These are phyloP conservation scores for Arizona elegans DNA, from an alignment of 2,113 vertebrate species.

Conservation along the genomic window DNA sequence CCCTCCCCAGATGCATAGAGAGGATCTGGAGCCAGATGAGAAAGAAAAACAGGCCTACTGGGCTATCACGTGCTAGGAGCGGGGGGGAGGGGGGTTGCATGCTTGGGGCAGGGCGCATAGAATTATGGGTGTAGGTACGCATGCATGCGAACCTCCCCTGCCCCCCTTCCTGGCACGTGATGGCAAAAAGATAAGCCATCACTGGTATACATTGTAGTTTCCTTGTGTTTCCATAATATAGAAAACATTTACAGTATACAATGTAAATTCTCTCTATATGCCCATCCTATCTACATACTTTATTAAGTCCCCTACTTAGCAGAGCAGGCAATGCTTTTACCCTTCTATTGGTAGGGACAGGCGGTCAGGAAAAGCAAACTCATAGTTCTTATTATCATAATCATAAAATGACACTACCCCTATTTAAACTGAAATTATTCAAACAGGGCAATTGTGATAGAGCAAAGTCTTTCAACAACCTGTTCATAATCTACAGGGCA, in stretches of 20 bases:
- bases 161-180: too few species aligned
- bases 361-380: not conserved
- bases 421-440: not conserved
- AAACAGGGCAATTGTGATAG: not conserved
- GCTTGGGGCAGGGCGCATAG: too few species aligned
- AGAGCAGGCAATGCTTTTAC: not conserved
- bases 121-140: too few species aligned
- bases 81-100: too few species aligned
- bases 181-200: too few species aligned
- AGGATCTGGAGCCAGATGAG: too few species aligned
- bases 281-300: not conserved
- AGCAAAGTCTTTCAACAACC: not conserved
- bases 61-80: too few species aligned
- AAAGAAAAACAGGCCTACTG: too few species aligned
- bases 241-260: not conserved
- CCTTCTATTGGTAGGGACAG: not conserved
- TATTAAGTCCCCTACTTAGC: not conserved
- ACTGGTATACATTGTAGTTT: not conserved
- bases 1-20: too few species aligned
- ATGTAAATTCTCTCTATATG: not conserved
- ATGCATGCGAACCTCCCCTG: too few species aligned
- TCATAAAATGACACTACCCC: not conserved
- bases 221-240: not conserved
- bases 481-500: not conserved
- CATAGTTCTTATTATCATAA: not conserved